Conservation (phyloP, 2,888 invertebrate genomes). For the Eulithis testata region DNA sequence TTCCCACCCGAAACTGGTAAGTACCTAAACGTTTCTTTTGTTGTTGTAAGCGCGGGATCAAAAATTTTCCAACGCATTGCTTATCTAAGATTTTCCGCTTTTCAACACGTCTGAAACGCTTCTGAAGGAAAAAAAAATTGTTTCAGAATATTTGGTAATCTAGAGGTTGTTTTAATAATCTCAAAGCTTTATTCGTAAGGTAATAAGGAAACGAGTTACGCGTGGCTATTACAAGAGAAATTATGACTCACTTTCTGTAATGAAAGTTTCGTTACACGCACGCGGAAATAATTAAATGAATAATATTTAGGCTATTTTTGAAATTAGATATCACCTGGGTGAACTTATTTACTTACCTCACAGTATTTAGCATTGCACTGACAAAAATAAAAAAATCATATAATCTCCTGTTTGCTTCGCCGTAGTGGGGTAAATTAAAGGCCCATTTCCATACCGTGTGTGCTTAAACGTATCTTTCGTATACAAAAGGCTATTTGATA, state of each 20-base stretch:
- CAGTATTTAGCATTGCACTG: too few relatives aligned
- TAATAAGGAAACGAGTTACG: background rate
- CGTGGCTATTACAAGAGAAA: slow-evolving; percentile 17
- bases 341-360: too few relatives aligned
- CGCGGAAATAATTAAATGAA: slow-evolving; percentile 24
- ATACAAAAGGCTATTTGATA: background rate
- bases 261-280: slow-evolving; percentile 31
- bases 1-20: slow-evolving; percentile 61
- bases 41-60: slow-evolving; percentile 43
- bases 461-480: background rate
- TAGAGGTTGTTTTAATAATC: too few relatives aligned
- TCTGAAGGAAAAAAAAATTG: background rate
- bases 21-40: slow-evolving; percentile 61
- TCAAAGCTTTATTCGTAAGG: too few relatives aligned
- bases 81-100: background rate
- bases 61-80: slow-evolving; percentile 15
- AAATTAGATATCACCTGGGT: background rate
- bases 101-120: background rate
- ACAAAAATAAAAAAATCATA: too few relatives aligned
- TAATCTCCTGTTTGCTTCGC: too few relatives aligned
- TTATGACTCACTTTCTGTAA: slow-evolving; percentile 28
- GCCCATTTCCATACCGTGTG: too few relatives aligned
- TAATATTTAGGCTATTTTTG: slow-evolving; percentile 18
- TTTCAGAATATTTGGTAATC: too few relatives aligned
- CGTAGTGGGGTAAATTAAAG: too few relatives aligned